Percentiles rank a stretch among this genome's conserved stretches.
Conservation (phyloP, 92 coral and sea anemone species). For the Blastomussa wellsi region DNA sequence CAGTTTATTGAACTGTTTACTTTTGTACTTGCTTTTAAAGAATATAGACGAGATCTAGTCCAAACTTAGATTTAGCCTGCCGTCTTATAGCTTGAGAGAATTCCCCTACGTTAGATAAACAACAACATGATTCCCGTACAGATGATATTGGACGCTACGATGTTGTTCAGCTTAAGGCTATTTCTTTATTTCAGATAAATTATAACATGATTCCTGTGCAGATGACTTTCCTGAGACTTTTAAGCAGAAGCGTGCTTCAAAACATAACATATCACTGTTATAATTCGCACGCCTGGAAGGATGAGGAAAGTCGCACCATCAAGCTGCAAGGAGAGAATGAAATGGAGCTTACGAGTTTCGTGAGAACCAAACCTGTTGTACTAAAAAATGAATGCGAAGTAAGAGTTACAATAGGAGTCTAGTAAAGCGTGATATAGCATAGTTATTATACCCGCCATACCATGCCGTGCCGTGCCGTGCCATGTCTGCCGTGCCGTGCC, state of each 20-base stretch:
- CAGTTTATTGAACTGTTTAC: too few relatives aligned
- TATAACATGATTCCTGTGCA: conserved; percentile 65
- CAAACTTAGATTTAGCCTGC: too few relatives aligned
- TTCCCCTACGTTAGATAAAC: too few relatives aligned
- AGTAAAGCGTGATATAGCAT: too few relatives aligned
- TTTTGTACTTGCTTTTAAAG: too few relatives aligned
- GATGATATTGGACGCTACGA: neutral
- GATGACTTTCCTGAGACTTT: conserved; percentile 73
- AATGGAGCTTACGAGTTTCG: conserved; percentile 35
- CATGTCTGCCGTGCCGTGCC: too few relatives aligned
- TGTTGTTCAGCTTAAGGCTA: neutral
- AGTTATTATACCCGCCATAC: too few relatives aligned
- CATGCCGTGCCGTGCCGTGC: too few relatives aligned
- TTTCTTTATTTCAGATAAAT: conserved; percentile 22
- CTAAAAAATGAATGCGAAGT: conserved; percentile 74
- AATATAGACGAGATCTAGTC: too few relatives aligned
- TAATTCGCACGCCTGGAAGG: conserved; percentile 65
- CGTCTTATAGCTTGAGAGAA: too few relatives aligned
- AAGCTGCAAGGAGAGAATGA: conserved; percentile 81
- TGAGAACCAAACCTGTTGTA: conserved; percentile 10
- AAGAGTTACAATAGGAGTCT: neutral
- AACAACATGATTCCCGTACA: too few relatives aligned
- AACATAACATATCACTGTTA: conserved; percentile 78
- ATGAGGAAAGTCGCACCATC: conserved; percentile 46
- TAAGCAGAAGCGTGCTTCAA: conserved; percentile 68